These are phyloP conservation scores for Lepidostoma basale DNA, from an alignment of 1,140 invertebrate species.

Conservation along the genomic window DNA sequence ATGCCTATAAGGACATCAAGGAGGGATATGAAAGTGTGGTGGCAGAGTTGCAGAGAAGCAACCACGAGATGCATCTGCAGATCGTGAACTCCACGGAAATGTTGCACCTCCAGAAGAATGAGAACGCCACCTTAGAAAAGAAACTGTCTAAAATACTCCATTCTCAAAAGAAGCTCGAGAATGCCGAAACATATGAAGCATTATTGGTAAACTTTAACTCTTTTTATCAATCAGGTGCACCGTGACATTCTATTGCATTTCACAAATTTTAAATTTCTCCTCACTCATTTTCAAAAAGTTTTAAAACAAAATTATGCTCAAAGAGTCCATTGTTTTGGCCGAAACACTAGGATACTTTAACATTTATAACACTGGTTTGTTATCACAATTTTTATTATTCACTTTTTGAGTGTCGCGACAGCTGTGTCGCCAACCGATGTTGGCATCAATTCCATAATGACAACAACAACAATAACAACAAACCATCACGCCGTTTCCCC, in stretches of 20 bases:
- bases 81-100: conserved; percentile 54
- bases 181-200: conserved; percentile 36
- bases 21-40: conserved; percentile 59
- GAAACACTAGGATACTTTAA: too few species aligned
- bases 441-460: too few species aligned
- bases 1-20: conserved; percentile 62
- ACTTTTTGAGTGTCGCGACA: too few species aligned
- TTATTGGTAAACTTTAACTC: conserved; percentile 36
- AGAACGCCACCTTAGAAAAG: conserved; percentile 39
- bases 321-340: too few species aligned
- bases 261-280: too few species aligned
- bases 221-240: too few species aligned
- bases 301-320: too few species aligned
- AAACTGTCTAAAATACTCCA: conserved; percentile 20
- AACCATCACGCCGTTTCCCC: too few species aligned
- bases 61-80: conserved; percentile 60
- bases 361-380: not conserved
- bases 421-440: too few species aligned
- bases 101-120: conserved; percentile 50
- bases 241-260: too few species aligned
- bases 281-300: too few species aligned
- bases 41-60: conserved; percentile 59
- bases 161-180: conserved; percentile 21
- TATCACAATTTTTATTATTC: not conserved
- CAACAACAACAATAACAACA: too few species aligned